These are phyloP conservation scores for Phocides pigmalion DNA, from an alignment of 1,140 invertebrate species.

Conservation along the genomic window DNA sequence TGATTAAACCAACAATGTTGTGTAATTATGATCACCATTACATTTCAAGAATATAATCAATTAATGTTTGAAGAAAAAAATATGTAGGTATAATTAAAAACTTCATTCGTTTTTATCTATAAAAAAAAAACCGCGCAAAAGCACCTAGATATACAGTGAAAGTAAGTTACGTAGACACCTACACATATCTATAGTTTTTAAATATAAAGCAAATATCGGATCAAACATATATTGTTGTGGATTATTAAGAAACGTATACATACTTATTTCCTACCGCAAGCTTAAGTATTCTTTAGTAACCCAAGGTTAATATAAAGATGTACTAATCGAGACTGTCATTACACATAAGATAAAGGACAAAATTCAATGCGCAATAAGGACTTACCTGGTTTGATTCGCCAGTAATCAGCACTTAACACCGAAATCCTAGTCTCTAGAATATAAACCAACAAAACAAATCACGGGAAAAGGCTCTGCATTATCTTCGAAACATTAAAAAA, in stretches of 20 bases:
- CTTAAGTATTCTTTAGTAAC: conserved; percentile 43
- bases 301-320: conserved; percentile 74
- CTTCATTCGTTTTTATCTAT: too few relatives aligned
- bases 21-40: too few relatives aligned
- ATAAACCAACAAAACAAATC: conserved; percentile 46
- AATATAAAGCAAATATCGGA: not conserved
- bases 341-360: conserved; percentile 38
- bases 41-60: too few relatives aligned
- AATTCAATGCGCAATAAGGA: conserved; percentile 67
- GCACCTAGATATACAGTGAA: too few relatives aligned
- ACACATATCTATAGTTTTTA: too few relatives aligned
- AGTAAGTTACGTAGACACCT: too few relatives aligned
- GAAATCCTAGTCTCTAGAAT: conserved; percentile 50
- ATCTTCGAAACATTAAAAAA: conserved; percentile 64
- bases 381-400: conserved; percentile 57
- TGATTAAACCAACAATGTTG: too few relatives aligned
- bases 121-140: too few relatives aligned
- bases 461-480: conserved; percentile 54
- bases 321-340: conserved; percentile 59
- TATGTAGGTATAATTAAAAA: too few relatives aligned
- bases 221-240: not conserved
- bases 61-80: too few relatives aligned
- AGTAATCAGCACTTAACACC: conserved; percentile 38
- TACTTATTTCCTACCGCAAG: not conserved
- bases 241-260: not conserved